Percentiles rank a stretch among this genome's conserved stretches.
Evolutionary conservation across 2,797 vertebrate genomes (phyloP).

Genomic region (Meda fulgida): DNA sequence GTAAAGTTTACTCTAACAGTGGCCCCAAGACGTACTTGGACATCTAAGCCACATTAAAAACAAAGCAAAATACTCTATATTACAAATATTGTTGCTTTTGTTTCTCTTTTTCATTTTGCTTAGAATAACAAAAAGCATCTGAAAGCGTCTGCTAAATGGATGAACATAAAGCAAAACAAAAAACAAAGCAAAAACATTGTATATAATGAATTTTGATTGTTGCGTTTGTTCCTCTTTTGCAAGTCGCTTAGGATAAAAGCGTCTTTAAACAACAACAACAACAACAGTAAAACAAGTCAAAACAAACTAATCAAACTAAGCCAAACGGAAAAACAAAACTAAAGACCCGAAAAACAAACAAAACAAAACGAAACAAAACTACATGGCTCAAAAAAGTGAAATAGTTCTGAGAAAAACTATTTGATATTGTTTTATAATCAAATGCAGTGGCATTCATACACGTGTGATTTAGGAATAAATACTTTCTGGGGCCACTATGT

Average conservation of each 20-base stretch:
- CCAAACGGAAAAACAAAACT: too few relatives aligned
- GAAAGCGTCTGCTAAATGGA: not conserved
- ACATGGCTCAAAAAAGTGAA: not conserved
- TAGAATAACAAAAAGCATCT: not conserved
- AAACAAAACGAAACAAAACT: not conserved
- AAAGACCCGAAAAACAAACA: not conserved
- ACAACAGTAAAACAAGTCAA: not conserved
- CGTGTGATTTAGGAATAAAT: not conserved
- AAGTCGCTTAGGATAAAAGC: not conserved
- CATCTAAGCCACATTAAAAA: conserved; percentile 7
- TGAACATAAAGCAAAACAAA: not conserved
- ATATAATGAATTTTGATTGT: not conserved
- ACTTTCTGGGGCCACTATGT: not conserved
- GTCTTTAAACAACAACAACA: too few relatives aligned
- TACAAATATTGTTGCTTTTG: not conserved
- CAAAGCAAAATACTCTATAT: not conserved
- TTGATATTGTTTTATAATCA: not conserved
- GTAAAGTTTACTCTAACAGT: not conserved
- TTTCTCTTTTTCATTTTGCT: not conserved
- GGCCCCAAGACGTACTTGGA: not conserved
- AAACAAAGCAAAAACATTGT: not conserved
- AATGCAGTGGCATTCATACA: not conserved
- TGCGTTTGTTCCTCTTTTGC: not conserved
- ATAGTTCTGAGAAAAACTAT: not conserved
- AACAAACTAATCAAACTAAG: not conserved